Evolutionary conservation across 2,797 vertebrate species (phyloP).

Genomic region (Philypnodon macrostomus): DNA sequence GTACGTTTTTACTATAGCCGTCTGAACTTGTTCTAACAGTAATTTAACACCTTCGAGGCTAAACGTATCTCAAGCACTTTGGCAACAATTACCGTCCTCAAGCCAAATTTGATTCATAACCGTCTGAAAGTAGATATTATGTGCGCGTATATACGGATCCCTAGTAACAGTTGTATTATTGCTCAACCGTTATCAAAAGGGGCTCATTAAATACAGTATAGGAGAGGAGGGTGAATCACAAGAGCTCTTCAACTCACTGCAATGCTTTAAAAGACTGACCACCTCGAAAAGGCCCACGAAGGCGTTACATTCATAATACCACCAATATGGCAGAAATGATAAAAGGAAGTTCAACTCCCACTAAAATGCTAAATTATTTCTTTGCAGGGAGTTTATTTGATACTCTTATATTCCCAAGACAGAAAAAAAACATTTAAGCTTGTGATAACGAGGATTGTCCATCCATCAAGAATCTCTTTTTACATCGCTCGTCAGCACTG

Average conservation of each 20-base stretch:
- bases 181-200: constrained; percentile 8
- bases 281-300: constrained; percentile 65
- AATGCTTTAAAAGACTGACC: constrained; percentile 48
- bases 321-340: constrained; percentile 82
- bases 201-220: too few species aligned
- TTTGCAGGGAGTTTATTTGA: constrained; percentile 28
- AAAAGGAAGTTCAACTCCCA: constrained; percentile 59
- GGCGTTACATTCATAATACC: constrained; percentile 76
- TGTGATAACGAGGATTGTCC: constrained; percentile 28
- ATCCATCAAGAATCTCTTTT: constrained; percentile 39
- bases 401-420: constrained; percentile 24
- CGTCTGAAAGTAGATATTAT: not conserved
- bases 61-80: constrained; percentile 1
- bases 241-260: constrained; percentile 56
- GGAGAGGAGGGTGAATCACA: too few species aligned
- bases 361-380: too few species aligned
- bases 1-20: constrained; percentile 14
- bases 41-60: constrained; percentile 2
- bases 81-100: constrained; percentile 1
- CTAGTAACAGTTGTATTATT: constrained; percentile 6
- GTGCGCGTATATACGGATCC: constrained; percentile 4
- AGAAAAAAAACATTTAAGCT: constrained; percentile 48
- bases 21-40: not conserved
- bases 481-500: constrained; percentile 16
- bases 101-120: too few species aligned